Percentiles rank a stretch among this genome's conserved stretches.
Conservation (phyloP, 2,113 vertebrate genomes). For the Atrichornis clamosus region DNA sequence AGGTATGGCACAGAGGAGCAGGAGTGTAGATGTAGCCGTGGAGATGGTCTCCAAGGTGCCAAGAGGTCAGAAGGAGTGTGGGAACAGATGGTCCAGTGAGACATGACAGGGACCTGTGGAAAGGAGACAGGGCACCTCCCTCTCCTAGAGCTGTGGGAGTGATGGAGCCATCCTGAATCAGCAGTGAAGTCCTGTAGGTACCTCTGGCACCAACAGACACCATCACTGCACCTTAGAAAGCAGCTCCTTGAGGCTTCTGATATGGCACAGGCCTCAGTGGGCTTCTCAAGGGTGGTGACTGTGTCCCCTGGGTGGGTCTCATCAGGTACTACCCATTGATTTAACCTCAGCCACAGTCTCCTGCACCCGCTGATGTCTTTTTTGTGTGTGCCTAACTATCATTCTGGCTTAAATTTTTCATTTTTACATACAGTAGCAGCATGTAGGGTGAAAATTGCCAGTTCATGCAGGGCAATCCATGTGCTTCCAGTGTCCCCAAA, state of each 20-base stretch:
- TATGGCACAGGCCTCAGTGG: background rate
- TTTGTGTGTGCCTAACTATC: background rate
- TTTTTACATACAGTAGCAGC: background rate
- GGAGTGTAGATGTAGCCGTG: background rate
- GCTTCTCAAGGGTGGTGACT: background rate
- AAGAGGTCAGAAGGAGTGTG: background rate
- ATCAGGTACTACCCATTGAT: background rate
- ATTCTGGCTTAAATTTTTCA: background rate
- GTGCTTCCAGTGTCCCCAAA: background rate
- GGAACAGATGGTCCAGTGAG: background rate
- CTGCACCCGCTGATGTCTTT: background rate
- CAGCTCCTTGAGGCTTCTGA: background rate
- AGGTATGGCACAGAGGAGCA: background rate
- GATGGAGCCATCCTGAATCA: background rate
- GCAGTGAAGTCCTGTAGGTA: background rate
- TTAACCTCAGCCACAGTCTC: background rate
- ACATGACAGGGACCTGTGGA: background rate
- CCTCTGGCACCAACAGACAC: background rate
- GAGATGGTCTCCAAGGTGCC: background rate
- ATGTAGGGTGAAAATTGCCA: background rate
- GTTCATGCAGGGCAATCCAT: background rate
- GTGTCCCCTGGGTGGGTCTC: background rate
- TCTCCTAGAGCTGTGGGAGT: accelerated
- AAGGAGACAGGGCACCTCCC: background rate
- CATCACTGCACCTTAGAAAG: background rate